A percentile compares a stretch with the other conserved stretches of the same genome.
These are phyloP conservation scores for Cryptocephalus moraei DNA, from an alignment of 2,888 invertebrate species.

Conservation along the genomic window DNA sequence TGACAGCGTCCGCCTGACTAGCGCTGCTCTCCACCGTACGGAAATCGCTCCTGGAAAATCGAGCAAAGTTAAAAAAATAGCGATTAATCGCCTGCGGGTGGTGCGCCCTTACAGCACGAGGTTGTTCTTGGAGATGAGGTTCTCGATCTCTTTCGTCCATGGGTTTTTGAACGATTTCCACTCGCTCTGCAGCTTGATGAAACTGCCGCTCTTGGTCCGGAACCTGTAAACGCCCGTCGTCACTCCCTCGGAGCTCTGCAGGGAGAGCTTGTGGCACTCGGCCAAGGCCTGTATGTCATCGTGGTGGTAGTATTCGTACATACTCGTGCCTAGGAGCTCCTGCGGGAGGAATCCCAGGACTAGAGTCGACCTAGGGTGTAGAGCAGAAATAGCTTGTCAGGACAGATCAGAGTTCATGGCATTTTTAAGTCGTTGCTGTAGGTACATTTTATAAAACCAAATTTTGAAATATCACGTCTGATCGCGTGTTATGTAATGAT, in stretches of 20 bases:
- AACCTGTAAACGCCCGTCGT: constrained; percentile 69
- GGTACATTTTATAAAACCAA: too few species aligned
- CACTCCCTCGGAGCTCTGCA: constrained; percentile 52
- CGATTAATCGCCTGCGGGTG: too few species aligned
- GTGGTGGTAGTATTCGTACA: constrained; percentile 85
- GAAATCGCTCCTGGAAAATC: constrained; percentile 38
- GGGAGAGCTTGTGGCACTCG: constrained; percentile 71
- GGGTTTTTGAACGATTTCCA: constrained; percentile 89
- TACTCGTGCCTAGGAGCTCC: constrained; percentile 82
- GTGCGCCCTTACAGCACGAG: constrained; percentile 50
- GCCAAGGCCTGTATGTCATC: constrained; percentile 72
- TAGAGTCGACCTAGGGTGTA: constrained; percentile 44
- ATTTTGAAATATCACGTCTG: too few species aligned
- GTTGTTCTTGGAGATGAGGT: constrained; percentile 78
- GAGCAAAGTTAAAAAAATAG: too few species aligned
- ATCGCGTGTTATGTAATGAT: too few species aligned
- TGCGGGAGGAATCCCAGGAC: constrained; percentile 87
- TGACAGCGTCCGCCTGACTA: constrained; percentile 37
- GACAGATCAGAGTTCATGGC: not conserved
- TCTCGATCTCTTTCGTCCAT: constrained; percentile 92
- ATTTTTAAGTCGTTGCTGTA: too few species aligned
- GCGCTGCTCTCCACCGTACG: constrained; percentile 42
- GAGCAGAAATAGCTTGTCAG: not conserved
- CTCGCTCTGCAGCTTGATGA: constrained; percentile 65
- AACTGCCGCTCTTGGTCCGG: constrained; percentile 67